Conservation (phyloP, 2,797 vertebrate species). For the Coluber constrictor region DNA sequence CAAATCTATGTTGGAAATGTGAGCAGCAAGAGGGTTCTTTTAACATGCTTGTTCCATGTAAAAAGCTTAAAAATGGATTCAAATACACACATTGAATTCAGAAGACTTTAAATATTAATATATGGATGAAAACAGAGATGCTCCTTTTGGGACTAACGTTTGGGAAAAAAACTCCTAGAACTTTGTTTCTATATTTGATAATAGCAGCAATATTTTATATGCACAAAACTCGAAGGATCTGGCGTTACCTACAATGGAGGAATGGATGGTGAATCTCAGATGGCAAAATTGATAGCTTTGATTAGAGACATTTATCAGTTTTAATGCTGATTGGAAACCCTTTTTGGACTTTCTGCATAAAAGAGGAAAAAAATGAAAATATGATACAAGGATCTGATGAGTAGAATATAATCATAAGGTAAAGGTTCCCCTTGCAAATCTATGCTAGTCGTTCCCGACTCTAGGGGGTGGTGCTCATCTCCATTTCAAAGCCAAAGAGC, state of each 20-base stretch:
- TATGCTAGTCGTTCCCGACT: too few relatives aligned
- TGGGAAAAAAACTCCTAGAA: background rate
- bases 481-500: too few relatives aligned
- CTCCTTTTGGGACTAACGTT: background rate
- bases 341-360: background rate
- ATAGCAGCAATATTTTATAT: background rate
- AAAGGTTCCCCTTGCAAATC: too few relatives aligned
- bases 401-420: background rate
- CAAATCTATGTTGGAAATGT: background rate
- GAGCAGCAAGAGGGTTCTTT: background rate
- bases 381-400: background rate
- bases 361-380: background rate
- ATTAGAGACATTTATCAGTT: background rate
- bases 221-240: background rate
- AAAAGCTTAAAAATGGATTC: background rate
- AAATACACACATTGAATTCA: too few relatives aligned
- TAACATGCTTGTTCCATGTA: background rate
- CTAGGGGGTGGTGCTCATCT: too few relatives aligned
- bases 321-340: background rate
- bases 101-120: background rate
- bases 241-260: background rate
- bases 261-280: background rate
- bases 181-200: background rate
- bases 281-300: background rate
- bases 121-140: background rate